A percentile compares a stretch with the other conserved stretches of the same genome.
phyloP scores from a whole-genome alignment of 2,888 invertebrate species.

The Trachelus tabidus region DNA sequence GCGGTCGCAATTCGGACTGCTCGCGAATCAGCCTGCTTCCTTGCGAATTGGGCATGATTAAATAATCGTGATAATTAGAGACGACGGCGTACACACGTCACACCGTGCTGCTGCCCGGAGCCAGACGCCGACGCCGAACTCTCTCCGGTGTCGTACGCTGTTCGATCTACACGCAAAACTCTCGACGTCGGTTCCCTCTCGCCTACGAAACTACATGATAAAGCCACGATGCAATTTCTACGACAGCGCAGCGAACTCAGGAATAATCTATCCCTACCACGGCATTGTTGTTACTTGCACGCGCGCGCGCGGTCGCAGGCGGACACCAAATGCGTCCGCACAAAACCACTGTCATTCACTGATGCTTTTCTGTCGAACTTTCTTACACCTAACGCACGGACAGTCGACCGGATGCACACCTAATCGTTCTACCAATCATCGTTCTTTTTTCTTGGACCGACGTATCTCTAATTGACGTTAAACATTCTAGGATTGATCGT shows the following conservation, averaged over 20 bases:
- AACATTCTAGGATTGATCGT: neutral
- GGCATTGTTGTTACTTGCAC: constrained; percentile 24
- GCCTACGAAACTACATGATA: constrained; percentile 22
- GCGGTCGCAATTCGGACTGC: constrained; percentile 13
- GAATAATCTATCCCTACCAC: constrained; percentile 14
- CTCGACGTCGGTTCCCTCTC: neutral
- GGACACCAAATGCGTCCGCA: neutral
- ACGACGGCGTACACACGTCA: constrained; percentile 15
- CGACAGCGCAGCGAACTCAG: constrained; percentile 14
- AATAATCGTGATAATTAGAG: constrained; percentile 50
- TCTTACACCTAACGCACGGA: neutral
- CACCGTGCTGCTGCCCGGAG: constrained; percentile 7
- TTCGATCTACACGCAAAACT: neutral
- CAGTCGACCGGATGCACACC: neutral
- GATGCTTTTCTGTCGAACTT: neutral
- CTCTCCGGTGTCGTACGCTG: neutral
- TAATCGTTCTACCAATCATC: neutral
- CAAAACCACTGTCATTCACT: neutral
- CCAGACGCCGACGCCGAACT: neutral
- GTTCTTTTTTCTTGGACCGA: neutral
- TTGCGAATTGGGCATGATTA: constrained; percentile 53
- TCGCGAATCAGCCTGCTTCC: constrained; percentile 32
- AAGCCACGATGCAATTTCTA: constrained; percentile 14
- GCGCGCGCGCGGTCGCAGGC: neutral
- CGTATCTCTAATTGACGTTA: neutral